Base-by-base conservation (phyloP, 2,797 vertebrate genomes). In the Poeciliopsis gracilis region DNA sequence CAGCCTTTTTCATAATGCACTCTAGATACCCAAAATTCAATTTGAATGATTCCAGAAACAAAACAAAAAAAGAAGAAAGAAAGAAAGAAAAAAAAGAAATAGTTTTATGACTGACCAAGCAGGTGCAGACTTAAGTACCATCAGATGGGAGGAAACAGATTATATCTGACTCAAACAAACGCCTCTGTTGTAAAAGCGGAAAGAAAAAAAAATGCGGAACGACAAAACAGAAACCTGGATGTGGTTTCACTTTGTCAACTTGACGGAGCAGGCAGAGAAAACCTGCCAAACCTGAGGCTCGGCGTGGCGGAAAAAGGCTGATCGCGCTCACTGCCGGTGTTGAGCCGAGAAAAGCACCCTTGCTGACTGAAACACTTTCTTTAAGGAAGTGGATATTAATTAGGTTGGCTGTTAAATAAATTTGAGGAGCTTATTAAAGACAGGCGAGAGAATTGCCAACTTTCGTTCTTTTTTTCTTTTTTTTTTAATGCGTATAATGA, bases 281-380 rank as follows among this genome's bases (percentile, higher is more conserved):
- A 86, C 76, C 81, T 79, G 83, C 75, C 67, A 18, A 91, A 86
- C 80, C 85, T 69, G 77, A 84, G 70, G 70, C 76, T 71, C 11
- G 73, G 81, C 84, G 85, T 82, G 51, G 84, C 85, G 86, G 84
- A 88, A 88, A 88, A 77, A 76, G 83, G 46, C 73, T 72, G 88
- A 85, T 91, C 87, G 87, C 87, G 89, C 84, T 87, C 86, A 87
- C 87, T 33, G 81, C 80, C 69, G 80, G 89, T 88, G 87, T 89
- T 47, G 86, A 87, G 45, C 88, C 89, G 6, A 45, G 45, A 69
- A 70, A 45, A n/a, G 25, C 67, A 3, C 12, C 41, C 41, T 16
- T 45, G 63, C 11, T 67, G 67, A 45, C 23, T 28, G 4, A 45
- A 70, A 45, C 41, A 45, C 67, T 23, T 43, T 23, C 1, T 45